Percentiles rank a stretch among this genome's conserved stretches.
These are phyloP conservation scores for Erebia aethiops DNA, from an alignment of 2,888 invertebrate genomes.

Conservation along the genomic window DNA sequence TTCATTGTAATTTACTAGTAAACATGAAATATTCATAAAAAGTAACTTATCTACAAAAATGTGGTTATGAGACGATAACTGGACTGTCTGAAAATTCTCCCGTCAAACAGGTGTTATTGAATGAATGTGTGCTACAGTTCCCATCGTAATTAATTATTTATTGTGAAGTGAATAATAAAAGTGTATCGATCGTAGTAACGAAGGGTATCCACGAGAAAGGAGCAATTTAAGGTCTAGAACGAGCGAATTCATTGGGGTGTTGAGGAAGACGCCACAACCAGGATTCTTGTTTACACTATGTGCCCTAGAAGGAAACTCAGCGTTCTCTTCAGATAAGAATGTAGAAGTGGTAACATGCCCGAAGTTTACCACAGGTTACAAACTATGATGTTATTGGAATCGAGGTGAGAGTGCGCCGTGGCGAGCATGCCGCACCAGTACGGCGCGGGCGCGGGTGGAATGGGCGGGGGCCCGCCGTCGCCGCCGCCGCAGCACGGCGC, in stretches of 20 bases:
- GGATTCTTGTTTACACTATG: conserved; percentile 44
- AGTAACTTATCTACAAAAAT: conserved; percentile 44
- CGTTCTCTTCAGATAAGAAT: conserved; percentile 49
- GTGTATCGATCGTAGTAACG: conserved; percentile 70
- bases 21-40: not conserved
- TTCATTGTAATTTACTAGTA: not conserved
- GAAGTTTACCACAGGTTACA: conserved; percentile 40
- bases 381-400: conserved; percentile 60
- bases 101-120: conserved; percentile 91
- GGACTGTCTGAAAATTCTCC: conserved; percentile 86
- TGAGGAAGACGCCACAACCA: conserved; percentile 48
- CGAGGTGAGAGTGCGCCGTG: conserved; percentile 75
- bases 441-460: conserved; percentile 85
- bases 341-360: conserved; percentile 47
- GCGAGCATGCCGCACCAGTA: conserved; percentile 92
- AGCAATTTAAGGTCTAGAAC: conserved; percentile 38
- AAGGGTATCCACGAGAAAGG: conserved; percentile 24
- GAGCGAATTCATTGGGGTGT: conserved; percentile 24
- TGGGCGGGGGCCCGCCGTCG: conserved; percentile 91
- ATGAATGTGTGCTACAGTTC: conserved; percentile 83
- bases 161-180: conserved; percentile 76
- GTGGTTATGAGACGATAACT: conserved; percentile 66
- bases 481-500: conserved; percentile 84
- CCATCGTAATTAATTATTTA: conserved; percentile 77
- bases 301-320: conserved; percentile 43